These are phyloP conservation scores for Trichomycterus rosablanca DNA, from an alignment of 2,113 vertebrate genomes.

Conservation along the genomic window DNA sequence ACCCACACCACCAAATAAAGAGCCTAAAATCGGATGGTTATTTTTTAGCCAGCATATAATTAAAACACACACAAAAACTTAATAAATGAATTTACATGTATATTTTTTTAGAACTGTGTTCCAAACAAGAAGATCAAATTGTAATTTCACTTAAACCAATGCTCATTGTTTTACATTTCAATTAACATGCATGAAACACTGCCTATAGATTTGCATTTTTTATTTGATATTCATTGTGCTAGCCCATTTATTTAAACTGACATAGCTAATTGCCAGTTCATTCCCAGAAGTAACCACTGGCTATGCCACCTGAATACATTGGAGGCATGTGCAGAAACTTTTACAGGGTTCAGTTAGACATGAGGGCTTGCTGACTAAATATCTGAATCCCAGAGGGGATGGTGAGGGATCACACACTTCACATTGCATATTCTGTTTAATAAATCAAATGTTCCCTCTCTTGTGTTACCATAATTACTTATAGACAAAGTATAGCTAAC, in stretches of 20 bases:
- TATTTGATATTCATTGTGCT: slow-evolving; percentile 46
- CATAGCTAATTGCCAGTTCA: slow-evolving; percentile 47
- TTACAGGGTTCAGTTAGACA: slow-evolving; percentile 22
- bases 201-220: slow-evolving; percentile 46
- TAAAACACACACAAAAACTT: no score
- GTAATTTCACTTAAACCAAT: neutral
- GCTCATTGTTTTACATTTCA: slow-evolving; percentile 1
- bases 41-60: no score
- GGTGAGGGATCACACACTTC: neutral
- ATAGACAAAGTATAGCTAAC: no score
- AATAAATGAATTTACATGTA: no score
- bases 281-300: slow-evolving; percentile 40
- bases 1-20: no score
- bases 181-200: slow-evolving; percentile 43
- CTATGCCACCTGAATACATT: slow-evolving; percentile 40
- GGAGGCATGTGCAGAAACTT: slow-evolving; percentile 25
- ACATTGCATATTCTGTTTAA: slow-evolving; percentile 20
- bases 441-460: slow-evolving; percentile 12
- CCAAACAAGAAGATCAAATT: no score
- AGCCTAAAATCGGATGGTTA: no score
- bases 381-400: slow-evolving; percentile 11
- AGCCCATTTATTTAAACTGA: slow-evolving; percentile 44
- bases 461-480: no score
- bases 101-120: no score
- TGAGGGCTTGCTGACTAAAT: slow-evolving; percentile 11